These are phyloP conservation scores for Aleiodes alternator DNA, from an alignment of 2,888 invertebrate genomes.

Conservation along the genomic window DNA sequence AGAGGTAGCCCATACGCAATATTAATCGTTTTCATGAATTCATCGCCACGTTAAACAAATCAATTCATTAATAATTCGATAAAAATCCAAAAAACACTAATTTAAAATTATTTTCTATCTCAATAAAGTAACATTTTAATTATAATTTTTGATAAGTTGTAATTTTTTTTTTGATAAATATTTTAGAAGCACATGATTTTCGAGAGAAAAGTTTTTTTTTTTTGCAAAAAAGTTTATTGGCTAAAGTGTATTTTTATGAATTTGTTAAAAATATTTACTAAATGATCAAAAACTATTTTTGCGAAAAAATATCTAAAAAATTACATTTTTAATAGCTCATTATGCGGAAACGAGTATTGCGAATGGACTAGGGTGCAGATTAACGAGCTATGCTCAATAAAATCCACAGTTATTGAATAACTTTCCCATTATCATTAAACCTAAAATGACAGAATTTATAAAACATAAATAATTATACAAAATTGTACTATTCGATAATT, in stretches of 20 bases:
- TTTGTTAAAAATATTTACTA: no score
- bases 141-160: no score
- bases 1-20: slow-evolving; percentile 15
- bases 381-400: slow-evolving; percentile 23
- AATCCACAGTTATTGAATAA: slow-evolving; percentile 28
- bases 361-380: not conserved
- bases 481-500: slow-evolving; percentile 39
- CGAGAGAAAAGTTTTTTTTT: no score
- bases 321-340: not conserved
- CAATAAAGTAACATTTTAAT: no score
- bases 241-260: no score
- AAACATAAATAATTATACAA: slow-evolving; percentile 22
- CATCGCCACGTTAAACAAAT: no score
- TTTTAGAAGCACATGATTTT: no score
- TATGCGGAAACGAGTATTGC: slow-evolving; percentile 1
- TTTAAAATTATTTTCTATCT: not conserved
- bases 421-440: not conserved
- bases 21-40: not conserved
- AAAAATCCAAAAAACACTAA: no score
- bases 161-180: no score
- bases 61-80: no score
- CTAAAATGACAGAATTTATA: not conserved
- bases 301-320: not conserved
- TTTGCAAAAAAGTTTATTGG: no score
- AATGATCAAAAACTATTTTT: not conserved